Conservation (phyloP, 2,888 invertebrate species). For the Perdita meconis region DNA sequence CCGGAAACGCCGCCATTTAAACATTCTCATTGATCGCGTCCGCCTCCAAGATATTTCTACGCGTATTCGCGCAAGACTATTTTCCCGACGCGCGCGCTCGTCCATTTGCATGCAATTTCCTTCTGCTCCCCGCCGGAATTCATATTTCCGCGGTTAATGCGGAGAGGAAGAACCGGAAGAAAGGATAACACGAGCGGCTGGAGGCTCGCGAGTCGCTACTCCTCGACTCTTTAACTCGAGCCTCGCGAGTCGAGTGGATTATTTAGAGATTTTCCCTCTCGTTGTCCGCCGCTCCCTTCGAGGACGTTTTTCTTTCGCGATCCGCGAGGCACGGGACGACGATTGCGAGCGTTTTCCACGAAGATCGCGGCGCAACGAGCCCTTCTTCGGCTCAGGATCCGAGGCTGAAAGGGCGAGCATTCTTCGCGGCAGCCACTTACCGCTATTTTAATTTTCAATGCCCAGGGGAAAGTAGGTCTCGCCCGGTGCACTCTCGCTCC, state of each 20-base stretch:
- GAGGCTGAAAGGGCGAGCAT: constrained; percentile 15
- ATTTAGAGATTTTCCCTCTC: background rate
- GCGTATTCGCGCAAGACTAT: too few species aligned
- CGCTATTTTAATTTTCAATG: constrained; percentile 59
- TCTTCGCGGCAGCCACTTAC: constrained; percentile 28
- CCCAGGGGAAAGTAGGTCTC: constrained; percentile 54
- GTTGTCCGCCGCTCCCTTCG: background rate
- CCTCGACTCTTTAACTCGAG: background rate
- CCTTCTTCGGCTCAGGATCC: background rate
- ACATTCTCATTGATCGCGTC: background rate
- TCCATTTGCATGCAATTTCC: constrained; percentile 21
- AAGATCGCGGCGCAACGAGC: background rate
- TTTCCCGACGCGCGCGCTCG: too few species aligned
- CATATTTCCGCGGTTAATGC: background rate
- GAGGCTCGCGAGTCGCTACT: background rate
- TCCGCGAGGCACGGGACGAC: background rate
- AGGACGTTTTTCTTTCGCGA: background rate
- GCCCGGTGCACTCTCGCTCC: constrained; percentile 42
- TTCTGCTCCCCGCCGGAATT: background rate
- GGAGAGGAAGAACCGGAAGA: background rate
- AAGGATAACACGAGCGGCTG: background rate
- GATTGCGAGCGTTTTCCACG: constrained; percentile 12
- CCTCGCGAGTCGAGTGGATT: background rate
- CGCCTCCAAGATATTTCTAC: background rate
- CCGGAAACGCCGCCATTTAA: background rate